Conservation (phyloP, 2,113 vertebrate species). For the Hippoglossus stenolepis region DNA sequence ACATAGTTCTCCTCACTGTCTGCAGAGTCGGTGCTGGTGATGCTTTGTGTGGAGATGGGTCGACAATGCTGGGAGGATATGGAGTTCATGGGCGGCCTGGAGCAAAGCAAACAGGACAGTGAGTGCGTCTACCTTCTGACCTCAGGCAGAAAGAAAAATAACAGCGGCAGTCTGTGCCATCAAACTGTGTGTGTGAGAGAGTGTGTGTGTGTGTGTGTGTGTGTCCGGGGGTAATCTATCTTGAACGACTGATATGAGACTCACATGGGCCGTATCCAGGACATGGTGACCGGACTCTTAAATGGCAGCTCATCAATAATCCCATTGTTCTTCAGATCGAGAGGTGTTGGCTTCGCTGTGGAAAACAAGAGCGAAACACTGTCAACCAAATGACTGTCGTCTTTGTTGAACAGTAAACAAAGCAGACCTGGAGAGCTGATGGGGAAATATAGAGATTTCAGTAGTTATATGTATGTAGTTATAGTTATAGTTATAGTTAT, state of each 20-base stretch:
- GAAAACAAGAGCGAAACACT: constrained; percentile 46
- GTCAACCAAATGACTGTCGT: constrained; percentile 23
- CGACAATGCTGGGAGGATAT: constrained; percentile 92
- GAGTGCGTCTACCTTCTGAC: constrained; percentile 26
- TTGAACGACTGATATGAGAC: constrained; percentile 68
- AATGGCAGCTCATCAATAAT: constrained; percentile 98
- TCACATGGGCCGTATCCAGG: constrained; percentile 95
- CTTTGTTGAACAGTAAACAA: constrained; percentile 13
- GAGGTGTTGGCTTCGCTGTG: constrained; percentile 92
- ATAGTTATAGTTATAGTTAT: no score
- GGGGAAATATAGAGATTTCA: not conserved
- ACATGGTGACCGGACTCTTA: constrained; percentile 95
- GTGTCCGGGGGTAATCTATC: constrained; percentile 10
- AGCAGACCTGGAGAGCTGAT: not conserved
- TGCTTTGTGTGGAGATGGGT: constrained; percentile 97
- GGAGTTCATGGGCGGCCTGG: constrained; percentile 88
- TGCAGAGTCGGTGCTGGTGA: constrained; percentile 98
- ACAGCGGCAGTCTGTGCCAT: constrained; percentile 25
- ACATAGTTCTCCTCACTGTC: constrained; percentile 99
- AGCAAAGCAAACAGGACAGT: constrained; percentile 47
- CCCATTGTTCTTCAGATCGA: constrained; percentile 92
- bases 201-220: not conserved
- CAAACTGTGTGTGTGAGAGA: not conserved
- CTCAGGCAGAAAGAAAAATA: constrained; percentile 15
- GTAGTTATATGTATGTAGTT: no score